These are phyloP conservation scores for Halichoeres trimaculatus DNA, from an alignment of 2,113 vertebrate genomes.

Conservation along the genomic window DNA sequence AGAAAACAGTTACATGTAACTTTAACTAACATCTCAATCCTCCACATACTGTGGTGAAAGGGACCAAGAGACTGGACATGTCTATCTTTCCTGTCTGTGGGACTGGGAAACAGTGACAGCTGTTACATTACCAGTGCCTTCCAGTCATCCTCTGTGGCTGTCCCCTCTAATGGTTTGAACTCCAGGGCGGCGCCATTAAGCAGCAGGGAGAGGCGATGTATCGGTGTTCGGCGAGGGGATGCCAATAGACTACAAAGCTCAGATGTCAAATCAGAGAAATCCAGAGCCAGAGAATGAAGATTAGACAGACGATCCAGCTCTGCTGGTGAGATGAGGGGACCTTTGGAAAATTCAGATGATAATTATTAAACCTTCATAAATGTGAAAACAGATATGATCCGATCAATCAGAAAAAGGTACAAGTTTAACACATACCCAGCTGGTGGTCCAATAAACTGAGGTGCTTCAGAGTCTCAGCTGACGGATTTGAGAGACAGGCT, in stretches of 20 bases:
- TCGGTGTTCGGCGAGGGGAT: constrained; percentile 89
- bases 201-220: constrained; percentile 96
- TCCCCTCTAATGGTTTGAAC: constrained; percentile 91
- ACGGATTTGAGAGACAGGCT: constrained; percentile 91
- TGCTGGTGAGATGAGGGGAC: constrained; percentile 88
- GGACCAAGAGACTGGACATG: not conserved
- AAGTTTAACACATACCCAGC: constrained; percentile 78
- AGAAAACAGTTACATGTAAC: too few species aligned
- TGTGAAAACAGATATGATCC: too few species aligned
- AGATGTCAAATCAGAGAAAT: constrained; percentile 96
- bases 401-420: too few species aligned
- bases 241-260: constrained; percentile 94
- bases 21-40: not conserved
- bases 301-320: constrained; percentile 92
- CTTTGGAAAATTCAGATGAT: constrained; percentile 34
- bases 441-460: constrained; percentile 96
- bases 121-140: constrained; percentile 86
- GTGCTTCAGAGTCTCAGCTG: constrained; percentile 93
- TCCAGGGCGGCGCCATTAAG: constrained; percentile 92
- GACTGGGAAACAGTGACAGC: not conserved
- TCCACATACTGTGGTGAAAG: not conserved
- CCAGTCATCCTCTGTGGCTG: constrained; percentile 94
- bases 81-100: too few species aligned
- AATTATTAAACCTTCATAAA: not conserved
- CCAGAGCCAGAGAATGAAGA: constrained; percentile 93